Conservation (phyloP, 2,797 vertebrate genomes). For the Onychomys torridus region DNA sequence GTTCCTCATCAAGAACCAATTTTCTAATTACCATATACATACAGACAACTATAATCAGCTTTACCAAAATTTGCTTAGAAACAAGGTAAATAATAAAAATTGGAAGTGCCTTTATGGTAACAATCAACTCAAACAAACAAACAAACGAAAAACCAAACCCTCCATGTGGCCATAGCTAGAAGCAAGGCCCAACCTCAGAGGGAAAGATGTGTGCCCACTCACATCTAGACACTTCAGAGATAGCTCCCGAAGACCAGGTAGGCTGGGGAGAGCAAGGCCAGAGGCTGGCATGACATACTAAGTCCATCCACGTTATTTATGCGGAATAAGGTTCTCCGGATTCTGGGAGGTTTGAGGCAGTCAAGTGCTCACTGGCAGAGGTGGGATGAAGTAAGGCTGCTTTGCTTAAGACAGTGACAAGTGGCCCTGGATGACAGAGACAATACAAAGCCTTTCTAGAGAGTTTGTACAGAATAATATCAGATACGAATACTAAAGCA, state of each 20-base stretch:
- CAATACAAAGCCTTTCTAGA: neutral
- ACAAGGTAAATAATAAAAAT: neutral
- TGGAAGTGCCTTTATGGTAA: neutral
- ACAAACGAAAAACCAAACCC: too few species aligned
- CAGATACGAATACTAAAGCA: neutral
- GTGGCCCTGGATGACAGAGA: neutral
- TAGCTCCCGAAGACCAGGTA: neutral
- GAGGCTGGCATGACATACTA: neutral
- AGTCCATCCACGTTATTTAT: neutral
- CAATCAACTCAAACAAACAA: neutral
- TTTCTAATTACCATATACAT: neutral
- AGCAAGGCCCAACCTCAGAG: neutral
- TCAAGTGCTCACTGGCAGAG: neutral
- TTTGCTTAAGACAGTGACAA: neutral
- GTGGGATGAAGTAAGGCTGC: neutral
- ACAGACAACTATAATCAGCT: neutral
- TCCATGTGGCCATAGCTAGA: too few species aligned
- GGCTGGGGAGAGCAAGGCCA: neutral
- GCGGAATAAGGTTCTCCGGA: neutral
- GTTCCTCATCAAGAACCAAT: constrained; percentile 7
- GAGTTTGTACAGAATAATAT: neutral
- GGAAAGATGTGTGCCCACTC: neutral
- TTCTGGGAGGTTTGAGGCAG: neutral
- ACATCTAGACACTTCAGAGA: neutral
- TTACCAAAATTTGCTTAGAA: constrained; percentile 23